Percentiles rank a stretch among this genome's conserved stretches.
These are phyloP conservation scores for Atta cephalotes DNA, from an alignment of 1,140 invertebrate genomes.

Conservation along the genomic window DNA sequence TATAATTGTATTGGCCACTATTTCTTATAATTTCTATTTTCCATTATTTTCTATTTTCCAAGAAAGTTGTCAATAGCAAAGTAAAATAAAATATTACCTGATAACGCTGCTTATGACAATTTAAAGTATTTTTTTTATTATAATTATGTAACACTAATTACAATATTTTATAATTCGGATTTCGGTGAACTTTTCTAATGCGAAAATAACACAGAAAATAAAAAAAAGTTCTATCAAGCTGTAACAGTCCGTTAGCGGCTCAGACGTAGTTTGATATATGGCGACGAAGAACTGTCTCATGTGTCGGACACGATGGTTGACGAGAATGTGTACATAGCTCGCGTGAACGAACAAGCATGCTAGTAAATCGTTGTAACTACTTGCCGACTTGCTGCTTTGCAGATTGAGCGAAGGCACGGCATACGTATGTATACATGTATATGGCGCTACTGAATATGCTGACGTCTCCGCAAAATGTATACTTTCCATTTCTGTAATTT, in stretches of 20 bases:
- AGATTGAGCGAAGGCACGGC: slow-evolving; percentile 73
- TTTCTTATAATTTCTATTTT: neutral
- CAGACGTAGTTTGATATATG: slow-evolving; percentile 62
- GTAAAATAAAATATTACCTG: neutral
- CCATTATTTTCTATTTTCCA: neutral
- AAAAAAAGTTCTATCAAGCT: slow-evolving; percentile 11
- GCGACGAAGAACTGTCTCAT: slow-evolving; percentile 50
- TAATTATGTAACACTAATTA: no score
- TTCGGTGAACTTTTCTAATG: neutral
- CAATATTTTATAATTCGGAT: neutral
- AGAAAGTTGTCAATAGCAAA: neutral
- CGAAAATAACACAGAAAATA: neutral
- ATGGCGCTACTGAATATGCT: slow-evolving; percentile 57
- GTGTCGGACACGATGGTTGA: slow-evolving; percentile 65
- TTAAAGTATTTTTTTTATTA: neutral
- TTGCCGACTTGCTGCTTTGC: slow-evolving; percentile 73
- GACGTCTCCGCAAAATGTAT: slow-evolving; percentile 62
- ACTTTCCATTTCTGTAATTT: slow-evolving; percentile 79
- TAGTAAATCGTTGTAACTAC: slow-evolving; percentile 72
- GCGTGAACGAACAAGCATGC: slow-evolving; percentile 68
- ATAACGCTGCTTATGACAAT: neutral
- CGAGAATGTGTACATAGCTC: slow-evolving; percentile 59
- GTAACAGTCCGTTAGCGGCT: slow-evolving; percentile 22
- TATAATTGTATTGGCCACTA: neutral
- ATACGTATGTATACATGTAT: slow-evolving; percentile 17